Base-by-base conservation (phyloP, 2,888 invertebrate genomes). In the Ctenicera cuprea region DNA sequence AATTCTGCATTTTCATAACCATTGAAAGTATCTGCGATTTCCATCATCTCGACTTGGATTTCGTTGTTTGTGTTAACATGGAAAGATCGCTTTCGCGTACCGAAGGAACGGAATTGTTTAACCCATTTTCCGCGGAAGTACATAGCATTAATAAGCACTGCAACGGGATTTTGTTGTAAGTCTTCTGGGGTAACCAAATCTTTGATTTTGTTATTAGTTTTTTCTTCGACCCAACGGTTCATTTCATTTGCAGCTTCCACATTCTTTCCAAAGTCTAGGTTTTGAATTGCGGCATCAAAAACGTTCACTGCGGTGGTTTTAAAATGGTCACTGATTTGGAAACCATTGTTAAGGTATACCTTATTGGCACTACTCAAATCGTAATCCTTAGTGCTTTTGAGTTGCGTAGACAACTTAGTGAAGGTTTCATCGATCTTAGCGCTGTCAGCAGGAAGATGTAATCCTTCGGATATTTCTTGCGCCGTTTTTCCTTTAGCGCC, bases 261-360 rank as follows among this genome's bases (percentile, higher is more conserved):
- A 3, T 4, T 66, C 30, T 73, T 18, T 8, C 9, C 30, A 57
- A 83, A 84, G 65, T 85, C 79, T 1, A 86, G 66, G 64, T 80
- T 81, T 76, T 92, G 89, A 3, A 92, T 88, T 5, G 88, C 89
- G 1, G 93, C 90, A 62, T 89, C 86, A 82, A 94, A 95, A 43
- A 90, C 87, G 22, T 90, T 88, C 8, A 87, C 81, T 0, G 94
- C 91, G 45, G 91, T 86, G 5, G 88, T 86, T 78, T 90, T 88
- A 76, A 92, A 91, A 16, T 87, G 83, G 0, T 89, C 81, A n/a
- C 89, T 87, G 1, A 94, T 79, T 12, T 87, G 83, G 62, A 90
- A 89, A 0, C 88, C 88, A 4, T 83, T 54, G 78, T 90, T 89
- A 0, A 93, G 86, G 82, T 91, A 96, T 4, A 95, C 87, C 77